phyloP scores from a whole-genome alignment of 1,140 invertebrate species.

The Polypedilum vanderplanki region DNA sequence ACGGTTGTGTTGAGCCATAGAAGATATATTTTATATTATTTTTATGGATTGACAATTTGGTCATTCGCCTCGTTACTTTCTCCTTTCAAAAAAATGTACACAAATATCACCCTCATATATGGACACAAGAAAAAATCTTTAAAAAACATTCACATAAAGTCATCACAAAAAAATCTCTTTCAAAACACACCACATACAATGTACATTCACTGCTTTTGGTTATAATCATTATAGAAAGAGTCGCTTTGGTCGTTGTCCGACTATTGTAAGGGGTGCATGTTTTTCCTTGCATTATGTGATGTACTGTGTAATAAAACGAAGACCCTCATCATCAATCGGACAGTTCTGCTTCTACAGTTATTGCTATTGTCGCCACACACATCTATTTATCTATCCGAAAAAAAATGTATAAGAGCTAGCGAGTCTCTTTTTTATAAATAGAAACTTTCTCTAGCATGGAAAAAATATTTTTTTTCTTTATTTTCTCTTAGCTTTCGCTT shows the following conservation, averaged over 20 bases:
- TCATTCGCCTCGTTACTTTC: slow-evolving; percentile 21
- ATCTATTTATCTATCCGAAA: neutral
- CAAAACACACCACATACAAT: neutral
- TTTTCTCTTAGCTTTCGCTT: neutral
- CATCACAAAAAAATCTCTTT: neutral
- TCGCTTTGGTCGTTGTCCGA: neutral
- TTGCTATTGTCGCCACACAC: slow-evolving; percentile 9
- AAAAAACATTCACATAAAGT: too few species aligned
- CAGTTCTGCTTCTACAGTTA: neutral
- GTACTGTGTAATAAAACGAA: slow-evolving; percentile 26
- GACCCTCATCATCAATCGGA: slow-evolving; percentile 27
- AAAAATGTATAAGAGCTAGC: neutral
- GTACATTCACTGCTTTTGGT: neutral
- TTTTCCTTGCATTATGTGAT: neutral
- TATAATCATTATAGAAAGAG: neutral
- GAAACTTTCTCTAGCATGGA: neutral
- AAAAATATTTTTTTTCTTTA: neutral
- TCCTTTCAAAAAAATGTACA: neutral
- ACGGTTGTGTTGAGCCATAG: neutral
- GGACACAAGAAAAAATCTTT: too few species aligned
- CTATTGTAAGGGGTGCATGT: neutral
- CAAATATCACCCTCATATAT: neutral
- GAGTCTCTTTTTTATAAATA: neutral
- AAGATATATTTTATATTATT: slow-evolving; percentile 22
- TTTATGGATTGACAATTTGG: slow-evolving; percentile 27